A percentile compares a stretch with the other conserved stretches of the same genome.
Conservation (phyloP, 2,888 invertebrate genomes). For the Drosophila emarginata region DNA sequence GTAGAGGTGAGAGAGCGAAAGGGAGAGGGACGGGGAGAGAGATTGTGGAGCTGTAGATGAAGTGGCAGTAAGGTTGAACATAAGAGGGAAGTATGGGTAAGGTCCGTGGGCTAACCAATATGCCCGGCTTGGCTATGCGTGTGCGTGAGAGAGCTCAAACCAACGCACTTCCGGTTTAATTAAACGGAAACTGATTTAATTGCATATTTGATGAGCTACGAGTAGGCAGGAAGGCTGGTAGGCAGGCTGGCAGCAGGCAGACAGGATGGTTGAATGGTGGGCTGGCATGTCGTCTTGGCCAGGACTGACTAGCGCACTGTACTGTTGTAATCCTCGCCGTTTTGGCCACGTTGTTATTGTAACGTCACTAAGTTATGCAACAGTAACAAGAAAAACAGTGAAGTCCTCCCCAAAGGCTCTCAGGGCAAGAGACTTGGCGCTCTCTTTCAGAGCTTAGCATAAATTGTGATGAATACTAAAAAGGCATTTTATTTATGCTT, state of each 20-base stretch:
- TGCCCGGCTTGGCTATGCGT: slow-evolving; percentile 31
- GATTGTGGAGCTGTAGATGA: slow-evolving; percentile 40
- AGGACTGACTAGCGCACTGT: slow-evolving; percentile 13
- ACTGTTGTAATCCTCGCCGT: slow-evolving; percentile 36
- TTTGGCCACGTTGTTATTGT: slow-evolving; percentile 20
- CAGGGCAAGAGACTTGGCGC: slow-evolving; percentile 63
- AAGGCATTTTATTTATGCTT: slow-evolving; percentile 78
- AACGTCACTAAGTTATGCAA: slow-evolving; percentile 54
- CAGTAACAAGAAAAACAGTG: slow-evolving; percentile 46
- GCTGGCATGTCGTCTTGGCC: too few species aligned
- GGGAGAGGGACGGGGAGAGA: slow-evolving; percentile 5
- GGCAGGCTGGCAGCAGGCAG: slow-evolving; percentile 36
- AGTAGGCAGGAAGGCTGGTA: slow-evolving; percentile 31
- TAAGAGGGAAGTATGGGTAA: slow-evolving; percentile 26
- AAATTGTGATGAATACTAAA: slow-evolving; percentile 81
- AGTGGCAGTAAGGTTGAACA: slow-evolving; percentile 18
- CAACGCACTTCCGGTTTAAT: slow-evolving; percentile 80
- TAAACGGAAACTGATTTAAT: slow-evolving; percentile 82
- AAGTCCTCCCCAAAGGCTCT: slow-evolving; percentile 24
- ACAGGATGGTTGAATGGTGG: neutral
- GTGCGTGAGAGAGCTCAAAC: slow-evolving; percentile 52
- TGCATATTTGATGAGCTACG: slow-evolving; percentile 81
- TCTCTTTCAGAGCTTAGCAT: slow-evolving; percentile 72
- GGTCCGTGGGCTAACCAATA: slow-evolving; percentile 31
- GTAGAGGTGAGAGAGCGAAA: slow-evolving; percentile 18